phyloP scores from a whole-genome alignment of 2,888 invertebrate species.

The Mechanitis messenoides region DNA sequence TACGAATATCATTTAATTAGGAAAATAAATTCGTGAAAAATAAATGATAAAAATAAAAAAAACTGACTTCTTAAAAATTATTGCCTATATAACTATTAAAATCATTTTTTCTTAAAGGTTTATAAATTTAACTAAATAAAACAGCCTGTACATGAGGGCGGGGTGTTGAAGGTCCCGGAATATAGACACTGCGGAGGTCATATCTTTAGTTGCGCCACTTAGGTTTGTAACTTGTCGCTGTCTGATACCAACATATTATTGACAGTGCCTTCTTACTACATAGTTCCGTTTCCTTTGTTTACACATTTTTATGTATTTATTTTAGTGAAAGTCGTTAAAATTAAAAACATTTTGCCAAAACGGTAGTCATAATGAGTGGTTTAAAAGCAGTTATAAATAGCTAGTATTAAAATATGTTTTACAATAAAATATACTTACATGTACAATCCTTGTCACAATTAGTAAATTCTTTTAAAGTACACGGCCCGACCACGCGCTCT shows the following conservation, averaged over 20 bases:
- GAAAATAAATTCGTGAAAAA: no score
- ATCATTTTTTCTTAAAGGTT: not conserved
- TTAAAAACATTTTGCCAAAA: no score
- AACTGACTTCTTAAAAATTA: no score
- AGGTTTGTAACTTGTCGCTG: conserved; percentile 51
- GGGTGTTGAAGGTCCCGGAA: conserved; percentile 37
- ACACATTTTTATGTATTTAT: not conserved
- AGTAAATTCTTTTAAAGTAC: not conserved
- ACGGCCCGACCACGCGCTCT: conserved; percentile 3
- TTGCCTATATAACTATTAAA: not conserved
- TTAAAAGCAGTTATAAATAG: no score
- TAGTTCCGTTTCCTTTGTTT: conserved; percentile 11
- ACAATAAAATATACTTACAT: no score
- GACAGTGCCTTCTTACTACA: conserved; percentile 7
- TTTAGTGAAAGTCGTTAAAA: not conserved
- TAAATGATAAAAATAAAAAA: no score
- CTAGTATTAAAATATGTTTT: no score
- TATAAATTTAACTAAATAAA: not conserved
- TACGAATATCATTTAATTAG: no score
- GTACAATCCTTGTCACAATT: no score
- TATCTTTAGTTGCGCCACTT: conserved; percentile 50
- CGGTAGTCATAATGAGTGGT: no score
- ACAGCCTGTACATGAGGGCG: conserved; percentile 53
- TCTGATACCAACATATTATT: conserved; percentile 33
- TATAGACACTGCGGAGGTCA: conserved; percentile 34